Percentiles rank a stretch among this genome's conserved stretches.
phyloP scores from a whole-genome alignment of 2,888 invertebrate species.

The Cistogaster globosa region DNA sequence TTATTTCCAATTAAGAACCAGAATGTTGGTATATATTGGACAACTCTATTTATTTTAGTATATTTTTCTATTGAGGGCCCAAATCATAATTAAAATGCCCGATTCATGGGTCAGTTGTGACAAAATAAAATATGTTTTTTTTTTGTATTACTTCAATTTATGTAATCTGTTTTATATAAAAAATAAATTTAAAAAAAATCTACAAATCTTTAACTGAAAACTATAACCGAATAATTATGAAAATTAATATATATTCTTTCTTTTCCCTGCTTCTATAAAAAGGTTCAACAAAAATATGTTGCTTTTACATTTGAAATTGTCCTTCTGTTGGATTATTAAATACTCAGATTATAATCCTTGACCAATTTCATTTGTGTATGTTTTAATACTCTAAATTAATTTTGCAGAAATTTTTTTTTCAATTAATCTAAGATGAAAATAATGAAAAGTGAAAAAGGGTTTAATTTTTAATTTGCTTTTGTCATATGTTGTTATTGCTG shows the following conservation, averaged over 20 bases:
- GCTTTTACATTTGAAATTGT: slow-evolving; percentile 24
- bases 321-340: slow-evolving; percentile 56
- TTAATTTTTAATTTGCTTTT: slow-evolving; percentile 55
- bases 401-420: slow-evolving; percentile 81
- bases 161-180: no score
- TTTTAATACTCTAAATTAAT: slow-evolving; percentile 79
- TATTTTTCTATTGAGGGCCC: no score
- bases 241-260: not conserved
- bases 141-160: no score
- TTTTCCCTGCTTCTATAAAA: not conserved
- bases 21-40: no score
- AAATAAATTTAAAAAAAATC: no score
- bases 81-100: no score
- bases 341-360: slow-evolving; percentile 67
- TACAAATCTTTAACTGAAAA: no score
- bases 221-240: no score
- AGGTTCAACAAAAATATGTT: slow-evolving; percentile 26
- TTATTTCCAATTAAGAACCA: no score
- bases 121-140: no score
- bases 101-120: no score
- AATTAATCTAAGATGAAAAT: slow-evolving; percentile 78
- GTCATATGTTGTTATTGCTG: slow-evolving; percentile 42
- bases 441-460: slow-evolving; percentile 72
- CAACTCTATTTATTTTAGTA: no score
- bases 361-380: slow-evolving; percentile 62